Evolutionary conservation across 2,888 invertebrate species (phyloP).

Genomic region (Ischnura elegans): DNA sequence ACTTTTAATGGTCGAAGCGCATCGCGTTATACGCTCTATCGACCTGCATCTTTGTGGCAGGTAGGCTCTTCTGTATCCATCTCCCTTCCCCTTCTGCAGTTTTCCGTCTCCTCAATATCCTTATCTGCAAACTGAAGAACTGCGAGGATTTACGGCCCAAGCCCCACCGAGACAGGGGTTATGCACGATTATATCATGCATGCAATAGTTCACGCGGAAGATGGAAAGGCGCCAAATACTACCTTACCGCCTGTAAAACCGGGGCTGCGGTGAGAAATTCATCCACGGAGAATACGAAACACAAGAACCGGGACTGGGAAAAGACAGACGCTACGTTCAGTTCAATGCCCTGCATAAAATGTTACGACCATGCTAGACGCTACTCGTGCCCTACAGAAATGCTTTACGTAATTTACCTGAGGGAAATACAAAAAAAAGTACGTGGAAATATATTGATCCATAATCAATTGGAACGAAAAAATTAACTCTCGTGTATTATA

Average conservation of each 20-base stretch:
- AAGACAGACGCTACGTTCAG: neutral
- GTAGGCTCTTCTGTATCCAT: neutral
- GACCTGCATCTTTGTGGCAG: neutral
- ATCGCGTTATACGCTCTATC: neutral
- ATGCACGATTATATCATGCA: constrained; percentile 9
- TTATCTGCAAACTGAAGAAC: neutral
- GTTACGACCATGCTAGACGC: neutral
- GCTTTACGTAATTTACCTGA: neutral
- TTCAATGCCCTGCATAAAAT: neutral
- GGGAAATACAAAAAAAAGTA: neutral
- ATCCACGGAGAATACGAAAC: neutral
- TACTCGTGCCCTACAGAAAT: neutral
- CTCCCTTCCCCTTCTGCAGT: too few species aligned
- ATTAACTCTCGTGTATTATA: neutral
- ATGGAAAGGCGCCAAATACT: neutral
- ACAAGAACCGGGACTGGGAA: neutral
- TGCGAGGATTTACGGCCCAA: neutral
- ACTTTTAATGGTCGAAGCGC: neutral
- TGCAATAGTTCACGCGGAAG: neutral
- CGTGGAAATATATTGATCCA: neutral
- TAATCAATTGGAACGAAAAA: neutral
- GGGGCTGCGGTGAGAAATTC: neutral
- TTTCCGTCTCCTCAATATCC: neutral
- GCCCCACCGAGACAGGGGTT: neutral
- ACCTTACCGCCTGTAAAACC: neutral